A percentile compares a stretch with the other conserved stretches of the same genome.
These are phyloP conservation scores for Caiman crocodilus DNA, from an alignment of 2,797 vertebrate species.

Conservation along the genomic window DNA sequence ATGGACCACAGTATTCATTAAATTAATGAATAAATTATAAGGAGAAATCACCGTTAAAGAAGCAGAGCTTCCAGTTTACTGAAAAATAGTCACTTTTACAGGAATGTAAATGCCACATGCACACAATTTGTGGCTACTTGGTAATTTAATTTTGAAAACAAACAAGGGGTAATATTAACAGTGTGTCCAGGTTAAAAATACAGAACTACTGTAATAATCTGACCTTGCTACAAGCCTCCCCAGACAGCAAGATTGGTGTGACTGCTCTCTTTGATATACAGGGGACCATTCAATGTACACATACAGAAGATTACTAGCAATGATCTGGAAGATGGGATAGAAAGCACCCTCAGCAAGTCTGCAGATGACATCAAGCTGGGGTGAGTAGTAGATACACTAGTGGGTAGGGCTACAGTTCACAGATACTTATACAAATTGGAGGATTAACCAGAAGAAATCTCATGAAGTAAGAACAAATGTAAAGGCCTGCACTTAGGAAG, in stretches of 20 bases:
- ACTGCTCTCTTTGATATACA: not conserved
- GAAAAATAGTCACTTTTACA: not conserved
- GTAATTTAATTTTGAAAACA: not conserved
- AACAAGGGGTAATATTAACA: not conserved
- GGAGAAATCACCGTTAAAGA: not conserved
- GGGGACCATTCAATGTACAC: not conserved
- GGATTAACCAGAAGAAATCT: too few species aligned
- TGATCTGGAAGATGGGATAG: too few species aligned
- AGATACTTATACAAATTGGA: not conserved
- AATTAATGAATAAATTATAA: not conserved
- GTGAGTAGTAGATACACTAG: too few species aligned
- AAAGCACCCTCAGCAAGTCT: too few species aligned
- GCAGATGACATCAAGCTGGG: too few species aligned
- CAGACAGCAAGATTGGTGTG: not conserved
- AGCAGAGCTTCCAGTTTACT: not conserved
- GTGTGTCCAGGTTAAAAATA: not conserved
- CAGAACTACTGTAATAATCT: not conserved
- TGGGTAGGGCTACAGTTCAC: too few species aligned
- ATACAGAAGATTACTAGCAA: not conserved
- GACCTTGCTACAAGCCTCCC: constrained; percentile 5
- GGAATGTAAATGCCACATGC: not conserved
- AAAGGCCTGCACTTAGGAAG: too few species aligned
- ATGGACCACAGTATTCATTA: not conserved
- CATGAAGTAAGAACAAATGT: not conserved
- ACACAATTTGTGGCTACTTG: not conserved